Evolutionary conservation across 2,797 vertebrate genomes (phyloP).

Genomic region (Lateolabrax maculatus): DNA sequence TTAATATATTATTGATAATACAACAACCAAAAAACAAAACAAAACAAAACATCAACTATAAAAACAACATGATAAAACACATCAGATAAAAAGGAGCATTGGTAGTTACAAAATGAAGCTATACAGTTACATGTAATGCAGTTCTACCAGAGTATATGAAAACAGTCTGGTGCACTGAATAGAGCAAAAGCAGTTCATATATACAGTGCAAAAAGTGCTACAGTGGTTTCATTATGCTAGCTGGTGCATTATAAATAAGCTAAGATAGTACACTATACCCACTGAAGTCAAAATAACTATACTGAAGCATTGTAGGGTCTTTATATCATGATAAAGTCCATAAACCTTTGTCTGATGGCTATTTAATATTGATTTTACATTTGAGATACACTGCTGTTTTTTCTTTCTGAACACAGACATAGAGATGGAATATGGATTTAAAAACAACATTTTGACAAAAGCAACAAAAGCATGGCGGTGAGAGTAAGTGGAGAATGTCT

Average conservation of each 20-base stretch:
- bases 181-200: constrained; percentile 76
- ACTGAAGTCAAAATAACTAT: constrained; percentile 60
- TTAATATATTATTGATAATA: constrained; percentile 74
- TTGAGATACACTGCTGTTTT: constrained; percentile 36
- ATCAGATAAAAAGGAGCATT: constrained; percentile 69
- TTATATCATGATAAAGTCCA: constrained; percentile 61
- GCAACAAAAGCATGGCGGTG: constrained; percentile 27
- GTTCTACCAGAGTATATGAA: constrained; percentile 72
- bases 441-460: constrained; percentile 35
- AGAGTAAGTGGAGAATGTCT: constrained; percentile 27
- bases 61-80: constrained; percentile 71
- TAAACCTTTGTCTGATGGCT: constrained; percentile 64
- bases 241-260: constrained; percentile 84
- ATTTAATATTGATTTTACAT: constrained; percentile 63
- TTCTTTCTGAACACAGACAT: constrained; percentile 43
- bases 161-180: constrained; percentile 63
- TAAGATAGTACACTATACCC: constrained; percentile 64
- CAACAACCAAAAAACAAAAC: constrained; percentile 47
- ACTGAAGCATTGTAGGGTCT: constrained; percentile 60
- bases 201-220: constrained; percentile 88
- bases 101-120: constrained; percentile 76
- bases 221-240: constrained; percentile 78
- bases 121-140: constrained; percentile 75
- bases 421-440: constrained; percentile 32
- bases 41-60: constrained; percentile 50